Evolutionary conservation across 2,888 invertebrate genomes (phyloP).

Genomic region (Tenthredo scrophulariae): DNA sequence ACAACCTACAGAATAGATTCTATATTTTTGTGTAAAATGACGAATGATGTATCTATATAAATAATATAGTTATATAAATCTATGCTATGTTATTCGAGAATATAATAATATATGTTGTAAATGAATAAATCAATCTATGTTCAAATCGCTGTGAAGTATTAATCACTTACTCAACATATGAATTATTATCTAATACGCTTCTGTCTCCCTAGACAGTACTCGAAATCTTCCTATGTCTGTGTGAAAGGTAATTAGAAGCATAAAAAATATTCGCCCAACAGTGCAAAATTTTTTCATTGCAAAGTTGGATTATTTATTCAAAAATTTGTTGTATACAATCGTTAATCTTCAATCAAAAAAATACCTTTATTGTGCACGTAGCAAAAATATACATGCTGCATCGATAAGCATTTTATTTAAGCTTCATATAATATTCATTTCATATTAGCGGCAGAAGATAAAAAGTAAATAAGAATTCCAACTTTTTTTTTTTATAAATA

Average conservation of each 20-base stretch:
- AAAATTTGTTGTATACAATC: background rate
- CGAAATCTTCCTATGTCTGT: background rate
- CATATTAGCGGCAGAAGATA: background rate
- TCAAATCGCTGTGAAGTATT: slow-evolving; percentile 62
- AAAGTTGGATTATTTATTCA: background rate
- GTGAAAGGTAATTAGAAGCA: background rate
- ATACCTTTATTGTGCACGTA: background rate
- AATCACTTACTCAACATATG: background rate
- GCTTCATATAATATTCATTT: background rate
- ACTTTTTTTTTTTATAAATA: background rate
- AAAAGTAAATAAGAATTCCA: background rate
- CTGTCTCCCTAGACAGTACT: background rate
- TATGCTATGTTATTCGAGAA: slow-evolving; percentile 75
- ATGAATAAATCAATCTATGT: slow-evolving; percentile 77
- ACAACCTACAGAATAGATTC: slow-evolving; percentile 72
- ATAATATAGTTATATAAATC: slow-evolving; percentile 70
- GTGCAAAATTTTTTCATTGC: background rate
- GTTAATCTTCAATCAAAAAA: background rate
- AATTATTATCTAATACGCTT: background rate
- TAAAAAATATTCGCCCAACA: background rate
- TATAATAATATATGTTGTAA: slow-evolving; percentile 74
- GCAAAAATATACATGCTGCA: background rate
- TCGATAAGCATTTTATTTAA: background rate
- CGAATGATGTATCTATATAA: slow-evolving; percentile 71
- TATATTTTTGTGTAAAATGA: slow-evolving; percentile 77